Evolutionary conservation across 2,113 vertebrate species (phyloP).

Genomic region (Lipophrys pholis): DNA sequence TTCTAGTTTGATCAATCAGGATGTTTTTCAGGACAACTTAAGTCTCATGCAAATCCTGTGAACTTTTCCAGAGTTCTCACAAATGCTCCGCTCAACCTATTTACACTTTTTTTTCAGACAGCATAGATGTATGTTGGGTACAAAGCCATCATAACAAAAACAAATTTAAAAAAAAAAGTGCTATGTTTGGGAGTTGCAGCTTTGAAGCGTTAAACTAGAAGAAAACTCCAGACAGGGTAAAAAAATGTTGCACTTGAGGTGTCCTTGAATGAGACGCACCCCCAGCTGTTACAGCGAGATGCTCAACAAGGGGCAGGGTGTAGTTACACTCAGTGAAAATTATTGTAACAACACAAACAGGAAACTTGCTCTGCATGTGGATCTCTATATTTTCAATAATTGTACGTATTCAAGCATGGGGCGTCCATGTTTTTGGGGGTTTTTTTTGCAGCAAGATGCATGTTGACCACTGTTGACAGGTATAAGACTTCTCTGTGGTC

Average conservation of each 20-base stretch:
- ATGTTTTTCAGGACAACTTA: too few relatives aligned
- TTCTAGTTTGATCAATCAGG: not conserved
- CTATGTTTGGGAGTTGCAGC: not conserved
- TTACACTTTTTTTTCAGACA: not conserved
- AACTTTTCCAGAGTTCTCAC: too few relatives aligned
- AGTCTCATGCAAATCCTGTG: too few relatives aligned
- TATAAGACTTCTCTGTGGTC: not conserved
- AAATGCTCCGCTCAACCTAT: not conserved
- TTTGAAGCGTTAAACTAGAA: not conserved
- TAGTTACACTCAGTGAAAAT: not conserved
- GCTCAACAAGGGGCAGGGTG: not conserved
- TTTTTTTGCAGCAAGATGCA: not conserved
- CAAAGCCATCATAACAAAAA: not conserved
- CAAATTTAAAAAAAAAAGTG: too few relatives aligned
- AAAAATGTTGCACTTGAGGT: conserved; percentile 1
- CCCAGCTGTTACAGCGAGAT: not conserved
- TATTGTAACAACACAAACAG: conserved; percentile 12
- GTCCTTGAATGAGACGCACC: conserved; percentile 3
- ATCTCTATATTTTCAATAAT: not conserved
- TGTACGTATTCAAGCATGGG: not conserved
- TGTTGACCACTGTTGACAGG: not conserved
- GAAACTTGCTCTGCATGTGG: not conserved
- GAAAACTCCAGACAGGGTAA: not conserved
- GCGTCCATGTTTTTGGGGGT: too few relatives aligned
- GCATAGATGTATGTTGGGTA: not conserved